Evolutionary conservation across 2,113 vertebrate genomes (phyloP).

Genomic region (Nanger granti): DNA sequence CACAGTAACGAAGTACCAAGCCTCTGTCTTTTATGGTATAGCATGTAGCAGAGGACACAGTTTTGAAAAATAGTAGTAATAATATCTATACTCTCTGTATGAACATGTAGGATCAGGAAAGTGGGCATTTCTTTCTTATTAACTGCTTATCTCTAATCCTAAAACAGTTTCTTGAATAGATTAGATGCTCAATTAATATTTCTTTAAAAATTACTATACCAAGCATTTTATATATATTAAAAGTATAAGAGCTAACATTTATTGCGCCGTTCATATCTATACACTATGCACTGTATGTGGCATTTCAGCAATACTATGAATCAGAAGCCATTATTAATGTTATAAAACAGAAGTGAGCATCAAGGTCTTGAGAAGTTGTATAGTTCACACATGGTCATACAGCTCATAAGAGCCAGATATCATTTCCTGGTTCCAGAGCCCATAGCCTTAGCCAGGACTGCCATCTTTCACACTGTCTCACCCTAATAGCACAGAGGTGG

Average conservation of each 20-base stretch:
- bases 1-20: neutral
- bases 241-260: neutral
- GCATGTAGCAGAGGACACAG: neutral
- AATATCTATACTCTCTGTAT: neutral
- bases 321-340: neutral
- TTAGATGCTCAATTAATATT: neutral
- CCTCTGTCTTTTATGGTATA: neutral
- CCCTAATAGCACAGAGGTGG: neutral
- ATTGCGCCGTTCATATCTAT: neutral
- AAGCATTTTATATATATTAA: neutral
- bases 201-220: neutral
- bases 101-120: neutral
- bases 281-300: neutral
- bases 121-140: neutral
- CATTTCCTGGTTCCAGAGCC: neutral
- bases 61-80: neutral
- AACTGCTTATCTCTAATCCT: neutral
- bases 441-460: neutral
- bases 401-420: neutral
- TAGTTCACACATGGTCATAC: neutral
- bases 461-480: neutral
- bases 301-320: neutral
- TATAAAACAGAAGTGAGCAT: neutral
- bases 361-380: neutral
- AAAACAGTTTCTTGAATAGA: neutral